Evolutionary conservation across 2,888 invertebrate species (phyloP), one percentile per base, ranked within the genome.

Genomic region (Drosophila cracens): DNA sequence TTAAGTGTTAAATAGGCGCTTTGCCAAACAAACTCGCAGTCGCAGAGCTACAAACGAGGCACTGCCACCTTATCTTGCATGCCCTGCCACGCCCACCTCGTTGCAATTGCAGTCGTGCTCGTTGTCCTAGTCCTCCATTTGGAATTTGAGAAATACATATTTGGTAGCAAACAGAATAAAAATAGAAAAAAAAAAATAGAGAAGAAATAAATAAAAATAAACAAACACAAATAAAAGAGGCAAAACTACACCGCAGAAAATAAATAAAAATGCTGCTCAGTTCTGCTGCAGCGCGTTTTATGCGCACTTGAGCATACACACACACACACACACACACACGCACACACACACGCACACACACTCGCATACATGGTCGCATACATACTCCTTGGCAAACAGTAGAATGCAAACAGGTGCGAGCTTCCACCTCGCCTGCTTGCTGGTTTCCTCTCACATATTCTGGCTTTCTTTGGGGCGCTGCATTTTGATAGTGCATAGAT

Each of bases 1-100:
- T 86, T 86, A 89, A 86, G 85, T 86, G 85, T 86, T 86, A 86
- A 86, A 82, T 88, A 89, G 90, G 85, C 85, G 85, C 90, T 86
- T 86, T 89, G 87, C 89, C 87, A 82, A 85, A 85, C 85, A 89
- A 89, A 85, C 85, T 77, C 69, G 78, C 66, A 69, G 63, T 53
- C 58, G 70, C 73, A 64, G 31, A 63, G 51, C 64, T 84, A 76
- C 82, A 89, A 84, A 79, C 77, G 85, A 77, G 74, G 60, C 68
- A 72, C 53, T 73, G 68, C 66, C 75, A 69, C 74, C 77, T 77
- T 83, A 82, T 82, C 82, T 72, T 49, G 64, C 66, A 38, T 57
- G 70, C 69, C 69, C 10, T n/a, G 82, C 60, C 84, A 84, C 84
- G 82, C 82, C 84, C 79, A 73, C 18, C 73, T 74, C 63, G 75